phyloP scores from a whole-genome alignment of 2,888 invertebrate species.

The Oeneis ivallda region DNA sequence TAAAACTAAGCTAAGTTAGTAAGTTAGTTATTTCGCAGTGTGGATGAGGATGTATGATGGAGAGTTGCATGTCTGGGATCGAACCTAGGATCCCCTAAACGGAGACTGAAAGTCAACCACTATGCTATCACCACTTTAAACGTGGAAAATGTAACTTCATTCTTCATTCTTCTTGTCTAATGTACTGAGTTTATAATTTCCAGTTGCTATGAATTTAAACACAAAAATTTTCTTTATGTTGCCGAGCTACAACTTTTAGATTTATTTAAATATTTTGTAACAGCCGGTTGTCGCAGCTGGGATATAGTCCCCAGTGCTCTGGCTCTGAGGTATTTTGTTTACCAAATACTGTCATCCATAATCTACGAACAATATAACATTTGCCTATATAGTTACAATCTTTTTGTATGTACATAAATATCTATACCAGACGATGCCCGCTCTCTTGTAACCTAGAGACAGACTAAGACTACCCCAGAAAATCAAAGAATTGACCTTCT shows the following conservation, averaged over 20 bases:
- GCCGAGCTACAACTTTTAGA: background rate
- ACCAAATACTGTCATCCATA: background rate
- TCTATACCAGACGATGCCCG: too few species aligned
- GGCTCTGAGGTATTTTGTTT: background rate
- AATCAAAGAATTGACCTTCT: too few species aligned
- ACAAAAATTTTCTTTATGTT: conserved; percentile 5
- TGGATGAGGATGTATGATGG: too few species aligned
- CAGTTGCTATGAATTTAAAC: conserved; percentile 9
- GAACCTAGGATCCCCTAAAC: too few species aligned
- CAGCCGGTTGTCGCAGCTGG: background rate
- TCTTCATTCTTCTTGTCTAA: conserved; percentile 10
- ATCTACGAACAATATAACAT: background rate
- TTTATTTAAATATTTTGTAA: conserved; percentile 12
- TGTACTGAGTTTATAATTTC: conserved; percentile 16
- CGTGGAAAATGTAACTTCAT: conserved; percentile 4
- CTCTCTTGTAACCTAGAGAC: too few species aligned
- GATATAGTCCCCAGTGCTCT: background rate
- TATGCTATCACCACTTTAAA: background rate
- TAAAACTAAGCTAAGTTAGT: too few species aligned
- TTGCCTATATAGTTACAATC: background rate
- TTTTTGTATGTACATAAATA: too few species aligned
- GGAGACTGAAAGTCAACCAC: too few species aligned
- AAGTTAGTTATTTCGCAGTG: too few species aligned
- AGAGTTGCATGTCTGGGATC: too few species aligned
- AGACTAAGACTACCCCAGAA: too few species aligned